These are phyloP conservation scores for Galerucella calmariensis DNA, from an alignment of 2,888 invertebrate species.

Conservation along the genomic window DNA sequence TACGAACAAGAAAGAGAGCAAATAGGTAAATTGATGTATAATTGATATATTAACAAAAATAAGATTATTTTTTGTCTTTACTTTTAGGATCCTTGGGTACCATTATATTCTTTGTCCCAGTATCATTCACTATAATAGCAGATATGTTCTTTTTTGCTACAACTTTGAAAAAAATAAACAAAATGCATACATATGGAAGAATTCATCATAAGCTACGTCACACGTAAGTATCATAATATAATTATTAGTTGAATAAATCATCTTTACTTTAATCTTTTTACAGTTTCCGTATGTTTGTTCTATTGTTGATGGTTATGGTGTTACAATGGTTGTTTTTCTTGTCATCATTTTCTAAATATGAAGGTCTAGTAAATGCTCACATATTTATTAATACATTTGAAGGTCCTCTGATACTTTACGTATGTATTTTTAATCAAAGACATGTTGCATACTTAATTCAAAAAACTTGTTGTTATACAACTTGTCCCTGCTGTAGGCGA, in stretches of 20 bases:
- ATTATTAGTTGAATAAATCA: too few relatives aligned
- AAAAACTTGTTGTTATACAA: slow-evolving; percentile 82
- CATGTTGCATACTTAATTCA: slow-evolving; percentile 82
- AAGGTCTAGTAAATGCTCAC: slow-evolving; percentile 79
- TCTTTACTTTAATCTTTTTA: slow-evolving; percentile 58
- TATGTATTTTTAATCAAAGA: slow-evolving; percentile 81
- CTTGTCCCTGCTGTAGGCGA: slow-evolving; percentile 67
- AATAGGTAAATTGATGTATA: slow-evolving; percentile 67
- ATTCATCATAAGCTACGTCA: slow-evolving; percentile 89
- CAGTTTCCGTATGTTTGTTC: slow-evolving; percentile 83
- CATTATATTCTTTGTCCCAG: slow-evolving; percentile 84
- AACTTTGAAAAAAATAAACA: slow-evolving; percentile 81
- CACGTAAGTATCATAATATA: slow-evolving; percentile 68
- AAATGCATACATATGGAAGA: slow-evolving; percentile 85
- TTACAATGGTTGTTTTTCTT: slow-evolving; percentile 81
- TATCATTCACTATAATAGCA: slow-evolving; percentile 81
- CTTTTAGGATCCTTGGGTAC: slow-evolving; percentile 81
- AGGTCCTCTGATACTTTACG: slow-evolving; percentile 79
- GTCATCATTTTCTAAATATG: slow-evolving; percentile 79
- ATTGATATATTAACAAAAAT: too few relatives aligned
- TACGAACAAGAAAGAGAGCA: slow-evolving; percentile 76
- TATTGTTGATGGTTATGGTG: slow-evolving; percentile 80
- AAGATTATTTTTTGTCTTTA: too few relatives aligned
- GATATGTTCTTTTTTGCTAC: slow-evolving; percentile 85
- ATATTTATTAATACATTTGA: slow-evolving; percentile 82